These are phyloP conservation scores for Aphelenchoides besseyi DNA, from an alignment of 1,140 invertebrate genomes.

Conservation along the genomic window DNA sequence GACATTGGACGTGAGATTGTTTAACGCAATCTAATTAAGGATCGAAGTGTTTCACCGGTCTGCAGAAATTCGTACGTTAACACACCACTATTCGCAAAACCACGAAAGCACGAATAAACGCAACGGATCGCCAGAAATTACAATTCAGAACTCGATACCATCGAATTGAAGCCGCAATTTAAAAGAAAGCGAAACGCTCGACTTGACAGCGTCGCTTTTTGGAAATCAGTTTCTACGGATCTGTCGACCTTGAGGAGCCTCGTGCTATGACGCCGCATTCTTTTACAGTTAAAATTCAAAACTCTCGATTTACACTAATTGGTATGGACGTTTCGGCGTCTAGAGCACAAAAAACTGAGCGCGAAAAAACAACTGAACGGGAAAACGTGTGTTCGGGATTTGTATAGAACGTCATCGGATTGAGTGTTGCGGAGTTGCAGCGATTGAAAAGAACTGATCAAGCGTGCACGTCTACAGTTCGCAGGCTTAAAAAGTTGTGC, in stretches of 20 bases:
- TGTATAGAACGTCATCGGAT: too few relatives aligned
- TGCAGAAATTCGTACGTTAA: conserved; percentile 8
- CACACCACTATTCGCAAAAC: background rate
- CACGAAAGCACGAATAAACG: background rate
- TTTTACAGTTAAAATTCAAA: too few relatives aligned
- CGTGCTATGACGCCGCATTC: background rate
- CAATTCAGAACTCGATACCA: background rate
- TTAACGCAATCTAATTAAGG: too few relatives aligned
- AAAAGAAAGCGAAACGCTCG: background rate
- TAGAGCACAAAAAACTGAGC: background rate
- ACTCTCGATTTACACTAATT: too few relatives aligned
- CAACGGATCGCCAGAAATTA: background rate
- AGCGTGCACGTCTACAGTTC: background rate
- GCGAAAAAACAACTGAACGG: too few relatives aligned
- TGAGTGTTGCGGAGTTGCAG: background rate
- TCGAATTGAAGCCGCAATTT: background rate
- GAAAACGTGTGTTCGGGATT: too few relatives aligned
- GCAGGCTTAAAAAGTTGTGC: background rate
- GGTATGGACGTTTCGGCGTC: too few relatives aligned
- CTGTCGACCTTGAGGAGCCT: background rate
- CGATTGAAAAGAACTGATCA: background rate
- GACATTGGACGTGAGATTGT: conserved; percentile 3
- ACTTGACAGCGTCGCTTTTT: background rate
- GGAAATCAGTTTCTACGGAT: background rate
- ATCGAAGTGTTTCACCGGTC: too few relatives aligned